phyloP scores from a whole-genome alignment of 2,797 vertebrate genomes.

The Spea hammondii region DNA sequence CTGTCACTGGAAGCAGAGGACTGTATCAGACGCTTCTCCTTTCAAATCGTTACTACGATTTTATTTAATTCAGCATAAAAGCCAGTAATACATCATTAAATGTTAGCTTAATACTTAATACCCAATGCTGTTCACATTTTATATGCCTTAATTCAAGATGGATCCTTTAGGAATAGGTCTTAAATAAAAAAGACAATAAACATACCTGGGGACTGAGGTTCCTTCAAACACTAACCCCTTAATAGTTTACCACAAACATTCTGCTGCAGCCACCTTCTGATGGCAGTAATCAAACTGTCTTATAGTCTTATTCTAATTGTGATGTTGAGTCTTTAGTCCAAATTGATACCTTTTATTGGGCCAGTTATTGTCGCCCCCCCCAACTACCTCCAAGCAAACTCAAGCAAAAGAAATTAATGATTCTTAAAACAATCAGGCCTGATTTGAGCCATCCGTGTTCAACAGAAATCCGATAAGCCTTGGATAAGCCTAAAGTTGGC shows the following conservation, averaged over 20 bases:
- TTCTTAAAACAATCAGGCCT: too few species aligned
- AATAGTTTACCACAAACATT: not conserved
- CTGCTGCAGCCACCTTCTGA: not conserved
- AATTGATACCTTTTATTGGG: not conserved
- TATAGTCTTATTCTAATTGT: not conserved
- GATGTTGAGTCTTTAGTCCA: not conserved
- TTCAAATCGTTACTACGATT: slow-evolving; percentile 3
- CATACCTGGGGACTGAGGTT: too few species aligned
- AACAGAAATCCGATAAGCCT: too few species aligned
- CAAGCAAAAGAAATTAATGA: too few species aligned
- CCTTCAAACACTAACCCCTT: not conserved
- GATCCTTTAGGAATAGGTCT: not conserved
- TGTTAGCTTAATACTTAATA: not conserved
- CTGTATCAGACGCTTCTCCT: slow-evolving; percentile 7
- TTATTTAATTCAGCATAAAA: slow-evolving; percentile 8
- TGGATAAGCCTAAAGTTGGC: too few species aligned
- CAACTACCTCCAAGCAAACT: too few species aligned
- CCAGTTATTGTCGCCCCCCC: not conserved
- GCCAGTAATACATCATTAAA: not conserved
- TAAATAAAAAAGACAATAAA: not conserved
- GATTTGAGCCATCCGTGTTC: too few species aligned
- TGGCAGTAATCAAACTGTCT: not conserved
- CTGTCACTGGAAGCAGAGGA: not conserved
- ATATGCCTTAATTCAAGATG: not conserved
- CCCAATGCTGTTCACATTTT: not conserved